phyloP scores from a whole-genome alignment of 2,113 vertebrate species.

The Tamias sibiricus region DNA sequence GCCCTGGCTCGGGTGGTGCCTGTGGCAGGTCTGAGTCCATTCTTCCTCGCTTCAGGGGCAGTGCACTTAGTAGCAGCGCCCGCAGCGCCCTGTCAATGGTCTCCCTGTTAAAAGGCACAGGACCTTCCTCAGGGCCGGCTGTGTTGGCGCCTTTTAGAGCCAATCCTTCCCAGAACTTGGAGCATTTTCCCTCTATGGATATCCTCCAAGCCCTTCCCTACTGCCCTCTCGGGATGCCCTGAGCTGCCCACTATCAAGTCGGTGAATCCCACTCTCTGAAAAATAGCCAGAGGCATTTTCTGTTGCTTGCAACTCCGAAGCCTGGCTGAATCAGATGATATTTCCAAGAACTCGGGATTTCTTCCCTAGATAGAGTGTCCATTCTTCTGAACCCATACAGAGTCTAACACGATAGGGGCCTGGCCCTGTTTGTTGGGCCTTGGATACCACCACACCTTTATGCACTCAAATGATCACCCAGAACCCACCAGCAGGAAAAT shows the following conservation, averaged over 20 bases:
- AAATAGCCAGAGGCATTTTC: neutral
- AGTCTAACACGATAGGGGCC: neutral
- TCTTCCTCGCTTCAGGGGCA: neutral
- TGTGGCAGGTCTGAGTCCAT: accelerated
- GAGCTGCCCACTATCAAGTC: neutral
- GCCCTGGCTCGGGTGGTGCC: neutral
- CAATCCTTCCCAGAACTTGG: neutral
- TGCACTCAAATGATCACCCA: neutral
- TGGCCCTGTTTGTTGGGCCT: neutral
- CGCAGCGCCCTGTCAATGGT: neutral
- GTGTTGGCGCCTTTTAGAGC: neutral
- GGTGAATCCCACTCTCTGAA: neutral
- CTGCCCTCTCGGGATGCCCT: neutral
- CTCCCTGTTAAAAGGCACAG: neutral
- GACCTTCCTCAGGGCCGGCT: no score
- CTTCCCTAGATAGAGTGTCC: neutral
- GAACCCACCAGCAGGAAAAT: neutral
- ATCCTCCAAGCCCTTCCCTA: neutral
- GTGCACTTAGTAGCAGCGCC: neutral
- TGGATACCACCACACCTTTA: neutral
- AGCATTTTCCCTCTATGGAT: neutral
- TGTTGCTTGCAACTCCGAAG: neutral
- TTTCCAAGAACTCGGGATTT: neutral
- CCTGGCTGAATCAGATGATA: neutral
- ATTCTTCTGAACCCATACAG: neutral